These are phyloP conservation scores for Agelaius phoeniceus DNA, from an alignment of 2,113 vertebrate genomes.

Conservation along the genomic window DNA sequence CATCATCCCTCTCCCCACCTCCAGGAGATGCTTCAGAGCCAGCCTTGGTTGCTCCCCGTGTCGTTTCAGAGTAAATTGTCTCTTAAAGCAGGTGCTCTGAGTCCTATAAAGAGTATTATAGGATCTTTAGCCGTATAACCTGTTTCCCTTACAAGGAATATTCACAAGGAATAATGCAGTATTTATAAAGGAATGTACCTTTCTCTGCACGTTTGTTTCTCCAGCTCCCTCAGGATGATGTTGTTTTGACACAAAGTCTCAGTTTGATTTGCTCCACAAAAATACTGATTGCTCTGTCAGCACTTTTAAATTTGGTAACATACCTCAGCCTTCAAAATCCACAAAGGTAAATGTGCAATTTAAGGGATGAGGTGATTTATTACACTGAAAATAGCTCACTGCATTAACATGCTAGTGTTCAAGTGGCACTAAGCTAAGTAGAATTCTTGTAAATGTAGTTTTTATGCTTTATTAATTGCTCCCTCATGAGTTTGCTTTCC, in stretches of 20 bases:
- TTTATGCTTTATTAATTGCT: slow-evolving; percentile 15
- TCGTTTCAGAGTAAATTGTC: not conserved
- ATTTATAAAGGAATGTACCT: not conserved
- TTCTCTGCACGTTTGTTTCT: not conserved
- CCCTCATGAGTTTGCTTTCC: not conserved
- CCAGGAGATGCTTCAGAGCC: not conserved
- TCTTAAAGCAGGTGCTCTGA: not conserved
- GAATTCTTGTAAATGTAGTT: not conserved
- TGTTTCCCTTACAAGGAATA: not conserved
- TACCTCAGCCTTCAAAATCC: not conserved
- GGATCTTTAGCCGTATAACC: not conserved
- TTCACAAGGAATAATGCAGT: not conserved
- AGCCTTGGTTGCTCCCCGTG: not conserved
- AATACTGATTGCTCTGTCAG: not conserved
- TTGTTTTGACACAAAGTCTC: slow-evolving; percentile 31
- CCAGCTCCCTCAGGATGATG: not conserved
- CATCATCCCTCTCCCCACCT: not conserved
- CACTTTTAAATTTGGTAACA: slow-evolving; percentile 25
- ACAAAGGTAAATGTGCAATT: not conserved
- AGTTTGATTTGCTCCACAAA: slow-evolving; percentile 14
- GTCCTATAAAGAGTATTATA: not conserved
- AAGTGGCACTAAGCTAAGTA: not conserved
- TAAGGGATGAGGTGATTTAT: not conserved
- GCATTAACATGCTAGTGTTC: not conserved
- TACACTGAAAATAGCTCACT: not conserved